phyloP scores from a whole-genome alignment of 2,888 invertebrate species.

The Cantharis nigra region DNA sequence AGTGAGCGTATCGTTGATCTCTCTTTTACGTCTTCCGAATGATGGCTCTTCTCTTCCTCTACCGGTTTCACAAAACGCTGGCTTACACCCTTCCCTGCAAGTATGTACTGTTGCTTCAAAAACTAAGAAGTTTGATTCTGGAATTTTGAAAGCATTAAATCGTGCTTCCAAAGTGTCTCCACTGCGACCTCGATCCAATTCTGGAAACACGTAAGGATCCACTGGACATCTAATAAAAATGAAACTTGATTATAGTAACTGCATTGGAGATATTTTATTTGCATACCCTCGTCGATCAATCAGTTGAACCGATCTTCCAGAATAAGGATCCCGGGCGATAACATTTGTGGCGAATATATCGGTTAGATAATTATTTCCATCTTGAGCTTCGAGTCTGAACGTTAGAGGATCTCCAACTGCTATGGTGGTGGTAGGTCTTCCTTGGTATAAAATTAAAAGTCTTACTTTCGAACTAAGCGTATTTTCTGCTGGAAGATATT shows the following conservation, averaged over 20 bases:
- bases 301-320: constrained; percentile 85
- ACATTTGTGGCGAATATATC: constrained; percentile 94
- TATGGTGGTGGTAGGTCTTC: constrained; percentile 88
- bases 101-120: constrained; percentile 91
- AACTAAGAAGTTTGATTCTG: constrained; percentile 90
- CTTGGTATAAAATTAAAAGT: constrained; percentile 84
- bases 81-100: constrained; percentile 88
- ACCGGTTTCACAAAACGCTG: constrained; percentile 83
- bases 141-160: constrained; percentile 93
- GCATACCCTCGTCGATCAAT: constrained; percentile 87
- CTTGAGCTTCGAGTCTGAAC: constrained; percentile 86
- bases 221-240: constrained; percentile 76
- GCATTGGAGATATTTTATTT: neutral
- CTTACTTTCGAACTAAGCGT: constrained; percentile 87
- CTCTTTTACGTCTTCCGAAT: constrained; percentile 72
- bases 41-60: constrained; percentile 82
- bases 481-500: constrained; percentile 90
- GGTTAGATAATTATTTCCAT: constrained; percentile 84
- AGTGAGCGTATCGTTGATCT: constrained; percentile 52
- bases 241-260: neutral
- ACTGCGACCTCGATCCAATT: constrained; percentile 81
- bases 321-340: constrained; percentile 89
- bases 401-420: constrained; percentile 92
- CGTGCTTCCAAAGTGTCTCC: constrained; percentile 88
- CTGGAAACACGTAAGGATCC: constrained; percentile 90